Conservation (phyloP, 2,113 vertebrate species). For the Halcyon senegalensis region DNA sequence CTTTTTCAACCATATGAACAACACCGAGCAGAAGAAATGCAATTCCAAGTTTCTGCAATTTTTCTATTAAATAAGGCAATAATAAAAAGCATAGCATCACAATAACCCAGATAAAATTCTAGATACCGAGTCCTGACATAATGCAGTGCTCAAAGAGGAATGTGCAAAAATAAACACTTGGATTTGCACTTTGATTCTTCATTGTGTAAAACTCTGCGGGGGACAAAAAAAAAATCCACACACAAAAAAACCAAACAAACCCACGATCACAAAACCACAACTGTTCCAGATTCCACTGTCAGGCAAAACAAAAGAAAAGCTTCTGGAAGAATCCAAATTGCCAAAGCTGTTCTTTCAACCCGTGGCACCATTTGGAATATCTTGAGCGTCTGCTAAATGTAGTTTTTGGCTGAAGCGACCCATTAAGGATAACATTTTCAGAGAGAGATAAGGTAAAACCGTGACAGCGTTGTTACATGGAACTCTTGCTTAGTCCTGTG, state of each 20-base stretch:
- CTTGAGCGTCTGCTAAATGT: slow-evolving; percentile 92
- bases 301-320: background rate
- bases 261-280: background rate
- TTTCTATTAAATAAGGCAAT: slow-evolving; percentile 70
- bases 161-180: slow-evolving; percentile 31
- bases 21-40: slow-evolving; percentile 7
- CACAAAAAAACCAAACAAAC: background rate
- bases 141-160: slow-evolving; percentile 20
- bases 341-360: slow-evolving; percentile 70
- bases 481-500: background rate
- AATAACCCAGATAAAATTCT: background rate
- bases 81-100: slow-evolving; percentile 53
- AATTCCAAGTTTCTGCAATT: slow-evolving; percentile 32
- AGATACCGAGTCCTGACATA: background rate
- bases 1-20: background rate
- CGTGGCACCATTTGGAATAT: slow-evolving; percentile 84
- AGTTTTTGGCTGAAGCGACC: slow-evolving; percentile 88
- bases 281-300: slow-evolving; percentile 33
- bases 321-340: background rate
- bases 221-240: background rate
- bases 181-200: slow-evolving; percentile 36
- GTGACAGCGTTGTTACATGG: background rate
- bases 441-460: background rate
- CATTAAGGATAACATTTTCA: slow-evolving; percentile 72
- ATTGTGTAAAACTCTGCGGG: background rate